These are phyloP conservation scores for Apocheima hispidaria DNA, from an alignment of 2,888 invertebrate genomes.

Conservation along the genomic window DNA sequence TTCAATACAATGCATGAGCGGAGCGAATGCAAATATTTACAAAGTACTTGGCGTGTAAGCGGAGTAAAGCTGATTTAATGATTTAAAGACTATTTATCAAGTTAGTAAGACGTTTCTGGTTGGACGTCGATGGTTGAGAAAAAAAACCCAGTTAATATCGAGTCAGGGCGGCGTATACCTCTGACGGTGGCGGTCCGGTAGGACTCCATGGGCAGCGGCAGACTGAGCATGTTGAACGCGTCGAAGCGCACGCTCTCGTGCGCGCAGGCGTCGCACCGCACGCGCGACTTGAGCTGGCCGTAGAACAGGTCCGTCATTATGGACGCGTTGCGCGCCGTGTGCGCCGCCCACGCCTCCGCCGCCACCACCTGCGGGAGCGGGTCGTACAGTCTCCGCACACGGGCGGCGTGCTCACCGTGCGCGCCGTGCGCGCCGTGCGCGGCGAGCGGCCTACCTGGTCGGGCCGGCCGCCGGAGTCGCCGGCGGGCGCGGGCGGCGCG, in stretches of 20 bases:
- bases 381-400: too few relatives aligned
- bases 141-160: too few relatives aligned
- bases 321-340: constrained; percentile 93
- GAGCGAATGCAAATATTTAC: background rate
- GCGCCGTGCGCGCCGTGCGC: constrained; percentile 93
- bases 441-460: constrained; percentile 82
- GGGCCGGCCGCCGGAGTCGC: constrained; percentile 68
- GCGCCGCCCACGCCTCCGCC: constrained; percentile 93
- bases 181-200: constrained; percentile 91
- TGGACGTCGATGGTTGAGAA: background rate
- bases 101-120: too few relatives aligned
- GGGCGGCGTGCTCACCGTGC: constrained; percentile 93
- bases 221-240: constrained; percentile 95
- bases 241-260: constrained; percentile 95
- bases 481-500: constrained; percentile 72
- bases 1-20: too few relatives aligned
- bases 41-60: too few relatives aligned
- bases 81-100: too few relatives aligned
- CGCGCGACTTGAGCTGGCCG: constrained; percentile 96
- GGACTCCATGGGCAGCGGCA: constrained; percentile 96
- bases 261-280: constrained; percentile 93
- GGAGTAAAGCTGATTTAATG: too few relatives aligned
- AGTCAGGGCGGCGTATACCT: constrained; percentile 81
- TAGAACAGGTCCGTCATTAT: constrained; percentile 96
- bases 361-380: constrained; percentile 87